Evolutionary conservation across 1,140 invertebrate species (phyloP), one percentile per base, ranked within the genome.

Genomic region (Cyphomyrmex costatus): DNA sequence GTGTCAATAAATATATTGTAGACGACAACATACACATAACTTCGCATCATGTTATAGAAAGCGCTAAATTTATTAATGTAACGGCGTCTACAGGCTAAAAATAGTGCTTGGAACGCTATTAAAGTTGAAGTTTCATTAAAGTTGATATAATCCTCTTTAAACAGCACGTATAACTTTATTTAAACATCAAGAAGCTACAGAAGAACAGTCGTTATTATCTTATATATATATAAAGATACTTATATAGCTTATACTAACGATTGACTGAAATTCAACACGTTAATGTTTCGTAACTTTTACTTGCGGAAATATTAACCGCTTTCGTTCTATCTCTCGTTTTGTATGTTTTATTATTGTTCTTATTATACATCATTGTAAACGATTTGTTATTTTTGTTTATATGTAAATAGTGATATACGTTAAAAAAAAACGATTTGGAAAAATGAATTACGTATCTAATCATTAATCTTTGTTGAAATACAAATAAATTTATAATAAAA

Each of bases 161-260:
- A 89, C 85, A 89, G 80, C 84, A 85, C 27, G 73, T 83, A 87
- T 87, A 89, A 80, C 88, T 92, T 92, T 93, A 92, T 92, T 92
- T 70, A 85, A 91, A 91, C 88, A 92, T 90, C 79, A 86, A 89
- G 87, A 89, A 87, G 90, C 92, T 92, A 92, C 92, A 93, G 89
- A 86, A 91, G 68, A 91, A 86, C 86, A 82, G 63, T 86, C 65
- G 56, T 86, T 68, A 70, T 71, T 68, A 82, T 82, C 42, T 71
- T 82, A 86, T 82, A 82, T 51, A 16, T 77, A 78, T 42, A 42
- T 42, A 78, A 42, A 85, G 24, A 19, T 85, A 56, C 74, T 80
- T 79, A n/a, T n/a, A n/a, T n/a, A n/a, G n/a, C n/a, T n/a, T n/a
- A 80, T 80, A 21, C 60, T 66, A 85, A 80, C 49, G 84, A 80